Percentiles rank a stretch among this genome's conserved stretches.
Evolutionary conservation across 2,113 vertebrate species (phyloP).

Genomic region (Rhynchopsitta pachyrhyncha): DNA sequence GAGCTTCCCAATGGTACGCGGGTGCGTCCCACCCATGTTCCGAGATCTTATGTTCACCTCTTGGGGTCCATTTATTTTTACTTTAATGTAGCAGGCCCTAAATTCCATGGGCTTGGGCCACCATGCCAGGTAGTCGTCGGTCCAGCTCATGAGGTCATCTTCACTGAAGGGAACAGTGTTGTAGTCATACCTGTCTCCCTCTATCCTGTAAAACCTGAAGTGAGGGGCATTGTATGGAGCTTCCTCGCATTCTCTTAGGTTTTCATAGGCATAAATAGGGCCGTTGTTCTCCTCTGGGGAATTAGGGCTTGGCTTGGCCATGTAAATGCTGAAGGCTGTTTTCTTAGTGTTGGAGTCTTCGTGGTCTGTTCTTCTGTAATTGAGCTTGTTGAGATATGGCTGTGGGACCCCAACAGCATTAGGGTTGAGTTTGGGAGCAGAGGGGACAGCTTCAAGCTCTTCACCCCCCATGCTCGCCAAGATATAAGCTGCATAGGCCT

Average conservation of each 20-base stretch:
- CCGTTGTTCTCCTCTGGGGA: slow-evolving; percentile 88
- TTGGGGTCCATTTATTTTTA: slow-evolving; percentile 85
- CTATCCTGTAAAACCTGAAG: slow-evolving; percentile 94
- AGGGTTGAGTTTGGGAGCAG: slow-evolving; percentile 89
- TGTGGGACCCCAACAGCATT: slow-evolving; percentile 91
- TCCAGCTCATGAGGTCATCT: slow-evolving; percentile 97
- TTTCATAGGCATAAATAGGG: slow-evolving; percentile 91
- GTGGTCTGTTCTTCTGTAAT: slow-evolving; percentile 91
- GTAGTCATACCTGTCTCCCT: slow-evolving; percentile 91
- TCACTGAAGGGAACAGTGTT: slow-evolving; percentile 96
- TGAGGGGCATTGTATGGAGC: slow-evolving; percentile 87
- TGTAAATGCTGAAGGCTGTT: slow-evolving; percentile 91
- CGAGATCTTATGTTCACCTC: slow-evolving; percentile 93
- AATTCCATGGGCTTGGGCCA: slow-evolving; percentile 98
- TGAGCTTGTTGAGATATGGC: slow-evolving; percentile 88
- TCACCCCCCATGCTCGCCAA: slow-evolving; percentile 93
- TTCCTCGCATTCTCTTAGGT: slow-evolving; percentile 88
- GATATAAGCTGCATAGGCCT: slow-evolving; percentile 90
- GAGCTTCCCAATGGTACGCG: slow-evolving; percentile 88
- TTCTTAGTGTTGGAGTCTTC: slow-evolving; percentile 87
- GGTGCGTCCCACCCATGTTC: slow-evolving; percentile 96
- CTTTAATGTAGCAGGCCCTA: slow-evolving; percentile 94
- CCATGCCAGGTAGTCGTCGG: slow-evolving; percentile 94
- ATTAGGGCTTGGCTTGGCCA: slow-evolving; percentile 90
- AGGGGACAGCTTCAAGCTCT: slow-evolving; percentile 90